Conservation (phyloP, 2,888 invertebrate species). For the Ptychoptera contaminata region DNA sequence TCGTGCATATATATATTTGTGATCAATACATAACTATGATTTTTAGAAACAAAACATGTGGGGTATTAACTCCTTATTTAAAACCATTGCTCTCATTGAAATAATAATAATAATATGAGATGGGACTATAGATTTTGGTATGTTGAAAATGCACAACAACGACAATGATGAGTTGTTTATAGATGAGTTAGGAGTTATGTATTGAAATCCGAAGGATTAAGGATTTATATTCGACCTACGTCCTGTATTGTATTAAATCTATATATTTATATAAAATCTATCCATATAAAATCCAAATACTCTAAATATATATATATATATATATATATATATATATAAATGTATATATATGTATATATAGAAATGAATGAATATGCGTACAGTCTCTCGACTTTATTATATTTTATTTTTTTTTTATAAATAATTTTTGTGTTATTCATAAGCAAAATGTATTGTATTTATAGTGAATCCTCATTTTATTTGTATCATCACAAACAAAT, state of each 20-base stretch:
- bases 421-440: too few relatives aligned
- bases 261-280: too few relatives aligned
- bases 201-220: slow-evolving; percentile 30
- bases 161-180: background rate
- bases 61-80: background rate
- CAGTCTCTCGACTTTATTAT: too few relatives aligned
- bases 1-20: background rate
- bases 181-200: slow-evolving; percentile 15
- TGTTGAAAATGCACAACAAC: background rate
- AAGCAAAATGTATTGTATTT: too few relatives aligned
- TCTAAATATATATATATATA: background rate
- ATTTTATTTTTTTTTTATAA: too few relatives aligned
- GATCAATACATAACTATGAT: background rate
- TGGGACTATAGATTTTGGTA: background rate
- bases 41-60: background rate
- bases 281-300: too few relatives aligned
- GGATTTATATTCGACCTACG: slow-evolving; percentile 26
- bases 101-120: background rate
- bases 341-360: slow-evolving; percentile 6
- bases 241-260: slow-evolving; percentile 4
- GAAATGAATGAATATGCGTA: background rate
- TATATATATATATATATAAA: slow-evolving; percentile 1
- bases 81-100: background rate
- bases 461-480: too few relatives aligned
- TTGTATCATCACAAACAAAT: background rate